These are phyloP conservation scores for Poeciliopsis presidionis DNA, from an alignment of 2,797 vertebrate species.

Conservation along the genomic window DNA sequence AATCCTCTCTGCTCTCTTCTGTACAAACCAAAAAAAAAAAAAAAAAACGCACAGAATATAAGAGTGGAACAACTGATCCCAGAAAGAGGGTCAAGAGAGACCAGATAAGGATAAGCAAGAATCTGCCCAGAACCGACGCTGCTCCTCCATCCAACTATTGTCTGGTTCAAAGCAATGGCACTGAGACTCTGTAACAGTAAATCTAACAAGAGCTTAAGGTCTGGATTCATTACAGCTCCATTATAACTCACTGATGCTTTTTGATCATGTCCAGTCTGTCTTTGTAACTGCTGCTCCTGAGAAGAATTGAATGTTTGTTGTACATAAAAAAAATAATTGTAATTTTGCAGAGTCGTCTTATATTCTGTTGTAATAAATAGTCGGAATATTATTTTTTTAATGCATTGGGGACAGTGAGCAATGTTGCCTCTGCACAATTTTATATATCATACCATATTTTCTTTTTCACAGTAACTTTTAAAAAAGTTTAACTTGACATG, in stretches of 20 bases:
- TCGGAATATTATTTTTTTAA: no score
- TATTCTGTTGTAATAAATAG: neutral
- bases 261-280: neutral
- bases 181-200: neutral
- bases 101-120: neutral
- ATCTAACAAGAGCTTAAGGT: neutral
- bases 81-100: conserved; percentile 1
- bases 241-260: neutral
- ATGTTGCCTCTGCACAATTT: neutral
- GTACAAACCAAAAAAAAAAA: neutral
- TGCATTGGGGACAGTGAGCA: no score
- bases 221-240: neutral
- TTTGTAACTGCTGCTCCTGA: neutral
- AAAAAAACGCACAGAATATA: neutral
- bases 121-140: neutral
- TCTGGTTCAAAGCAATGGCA: neutral
- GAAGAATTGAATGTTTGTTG: neutral
- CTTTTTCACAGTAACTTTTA: neutral
- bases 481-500: neutral
- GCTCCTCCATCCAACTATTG: neutral
- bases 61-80: neutral
- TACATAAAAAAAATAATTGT: neutral
- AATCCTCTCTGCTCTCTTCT: neutral
- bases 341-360: neutral
- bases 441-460: neutral